These are phyloP conservation scores for Empis stercorea DNA, from an alignment of 2,888 invertebrate species.

Conservation along the genomic window DNA sequence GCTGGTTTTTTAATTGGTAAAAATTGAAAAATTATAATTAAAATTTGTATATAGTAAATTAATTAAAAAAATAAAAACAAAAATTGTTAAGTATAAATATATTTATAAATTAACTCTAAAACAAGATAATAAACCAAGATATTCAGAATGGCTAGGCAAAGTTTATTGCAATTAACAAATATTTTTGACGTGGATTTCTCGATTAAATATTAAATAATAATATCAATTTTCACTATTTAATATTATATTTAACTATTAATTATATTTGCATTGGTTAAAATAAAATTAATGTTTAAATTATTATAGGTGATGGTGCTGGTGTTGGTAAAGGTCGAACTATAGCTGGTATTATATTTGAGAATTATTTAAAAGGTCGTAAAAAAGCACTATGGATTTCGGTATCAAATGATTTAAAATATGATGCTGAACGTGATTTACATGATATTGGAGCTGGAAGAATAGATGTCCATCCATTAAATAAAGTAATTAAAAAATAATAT, in stretches of 20 bases:
- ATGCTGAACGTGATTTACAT: conserved; percentile 87
- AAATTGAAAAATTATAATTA: not conserved
- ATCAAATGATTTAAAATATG: conserved; percentile 95
- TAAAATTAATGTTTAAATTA: conserved; percentile 1
- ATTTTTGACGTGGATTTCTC: no score
- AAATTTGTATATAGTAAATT: no score
- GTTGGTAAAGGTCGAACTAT: conserved; percentile 97
- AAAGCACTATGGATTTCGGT: conserved; percentile 98
- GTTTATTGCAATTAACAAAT: no score
- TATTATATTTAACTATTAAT: no score
- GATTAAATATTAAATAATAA: no score
- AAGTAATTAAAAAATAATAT: conserved; percentile 42
- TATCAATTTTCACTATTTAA: no score
- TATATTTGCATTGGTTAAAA: no score
- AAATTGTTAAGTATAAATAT: no score
- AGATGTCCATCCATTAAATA: conserved; percentile 78
- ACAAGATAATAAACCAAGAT: no score
- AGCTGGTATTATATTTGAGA: conserved; percentile 95
- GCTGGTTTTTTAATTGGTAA: conserved; percentile 90
- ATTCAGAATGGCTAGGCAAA: no score
- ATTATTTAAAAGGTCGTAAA: conserved; percentile 84
- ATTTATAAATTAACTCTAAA: no score
- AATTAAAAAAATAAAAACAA: not conserved
- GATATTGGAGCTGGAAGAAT: conserved; percentile 92
- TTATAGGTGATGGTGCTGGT: conserved; percentile 87